phyloP scores from a whole-genome alignment of 2,797 vertebrate species.

The Premnoplex brunnescens region DNA sequence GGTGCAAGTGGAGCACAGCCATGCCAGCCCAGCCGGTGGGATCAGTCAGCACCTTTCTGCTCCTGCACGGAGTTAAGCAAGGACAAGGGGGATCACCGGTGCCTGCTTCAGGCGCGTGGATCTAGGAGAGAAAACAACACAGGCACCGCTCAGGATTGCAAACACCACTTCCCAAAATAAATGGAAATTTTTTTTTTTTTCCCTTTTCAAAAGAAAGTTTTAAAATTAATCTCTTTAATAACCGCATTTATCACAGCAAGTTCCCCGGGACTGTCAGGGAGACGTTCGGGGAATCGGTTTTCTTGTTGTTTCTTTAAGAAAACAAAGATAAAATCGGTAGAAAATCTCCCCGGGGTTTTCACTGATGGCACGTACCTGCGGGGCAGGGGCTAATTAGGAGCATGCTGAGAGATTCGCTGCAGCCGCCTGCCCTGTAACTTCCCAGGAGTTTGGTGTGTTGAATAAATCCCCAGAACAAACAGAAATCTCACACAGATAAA shows the following conservation, averaged over 20 bases:
- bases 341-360: not conserved
- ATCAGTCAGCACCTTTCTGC: accelerated
- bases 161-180: not conserved
- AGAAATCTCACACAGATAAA: not conserved
- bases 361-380: not conserved
- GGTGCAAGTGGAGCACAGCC: conserved; percentile 64
- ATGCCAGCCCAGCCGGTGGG: not conserved
- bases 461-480: not conserved
- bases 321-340: not conserved
- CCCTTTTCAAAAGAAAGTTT: not conserved
- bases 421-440: not conserved
- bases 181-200: not conserved
- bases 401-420: not conserved
- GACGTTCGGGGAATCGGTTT: not conserved
- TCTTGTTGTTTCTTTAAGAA: not conserved
- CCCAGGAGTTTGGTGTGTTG: not conserved
- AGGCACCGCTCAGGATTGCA: not conserved
- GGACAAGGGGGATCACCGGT: not conserved
- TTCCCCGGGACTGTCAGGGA: not conserved
- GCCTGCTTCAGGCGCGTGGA: not conserved
- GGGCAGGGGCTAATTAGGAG: not conserved
- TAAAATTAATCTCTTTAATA: not conserved
- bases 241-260: not conserved
- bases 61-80: not conserved
- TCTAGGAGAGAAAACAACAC: conserved; percentile 13